Base-by-base conservation (phyloP, 1,140 invertebrate genomes). In the Drosophila nigromelanica region DNA sequence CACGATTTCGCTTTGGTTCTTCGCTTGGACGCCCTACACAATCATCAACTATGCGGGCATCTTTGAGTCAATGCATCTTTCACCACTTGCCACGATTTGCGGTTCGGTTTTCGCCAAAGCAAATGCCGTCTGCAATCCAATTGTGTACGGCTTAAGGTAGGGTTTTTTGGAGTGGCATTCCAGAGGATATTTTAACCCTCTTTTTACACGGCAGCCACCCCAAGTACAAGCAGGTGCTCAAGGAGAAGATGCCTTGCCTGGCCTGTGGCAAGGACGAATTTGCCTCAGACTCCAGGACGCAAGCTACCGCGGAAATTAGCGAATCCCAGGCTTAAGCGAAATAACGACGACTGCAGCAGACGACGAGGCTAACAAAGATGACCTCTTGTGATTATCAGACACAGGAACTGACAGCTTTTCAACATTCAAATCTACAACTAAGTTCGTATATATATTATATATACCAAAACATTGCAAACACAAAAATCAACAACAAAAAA, bases 11-110 rank as follows among this genome's bases (percentile, higher is more conserved):
- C 91, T 96, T 56, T 97, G 95, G 95, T 94, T 96, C 91, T 93
- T 96, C 91, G 95, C 95, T 15, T 96, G 95, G 95, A 95, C 95
- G 39, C 95, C 95, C 21, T 96, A 96, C 83, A 92, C 95, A 55
- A 94, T 95, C 15, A 95, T 96, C 74, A 95, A 96, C 85, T 95
- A 94, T 81, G 93, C 94, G 15, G 95, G 95, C 55, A 93, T 96
- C 69, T 95, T 96, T 85, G 93, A 94, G 69, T 93, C 92, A 27
- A 92, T 92, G 50, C 93, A 93, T 56, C 94, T 96, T 68, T 95
- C 94, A 69, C 95, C 95, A 4, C 91, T 95, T 10, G 93, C 93
- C 52, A 95, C 94, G 33, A 95, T 95, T 89, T 95, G 94, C 92
- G 94, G 95, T 30, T 95, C 95, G 33, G 93, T 95, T 8, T 95